A percentile compares a stretch with the other conserved stretches of the same genome.
phyloP scores from a whole-genome alignment of 2,888 invertebrate species.

The Phrixothrix hirtus region DNA sequence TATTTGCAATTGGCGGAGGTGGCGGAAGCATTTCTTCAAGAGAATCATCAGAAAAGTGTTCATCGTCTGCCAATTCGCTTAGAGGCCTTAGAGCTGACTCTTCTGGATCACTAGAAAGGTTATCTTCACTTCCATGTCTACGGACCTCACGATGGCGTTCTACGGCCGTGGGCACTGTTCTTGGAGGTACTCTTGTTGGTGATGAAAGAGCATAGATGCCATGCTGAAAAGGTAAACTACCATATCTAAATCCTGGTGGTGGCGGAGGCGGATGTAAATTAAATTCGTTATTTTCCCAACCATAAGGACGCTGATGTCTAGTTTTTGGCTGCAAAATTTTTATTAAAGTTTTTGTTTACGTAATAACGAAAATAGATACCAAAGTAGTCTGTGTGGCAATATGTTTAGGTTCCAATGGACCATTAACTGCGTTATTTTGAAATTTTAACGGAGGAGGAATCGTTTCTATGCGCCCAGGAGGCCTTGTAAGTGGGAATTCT shows the following conservation, averaged over 20 bases:
- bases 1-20: constrained; percentile 62
- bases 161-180: constrained; percentile 71
- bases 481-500: constrained; percentile 49
- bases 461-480: constrained; percentile 46
- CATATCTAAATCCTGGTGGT: constrained; percentile 66
- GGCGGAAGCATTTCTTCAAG: constrained; percentile 76
- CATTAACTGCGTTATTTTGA: constrained; percentile 42
- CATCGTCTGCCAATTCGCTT: constrained; percentile 59
- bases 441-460: constrained; percentile 56
- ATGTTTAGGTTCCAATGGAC: constrained; percentile 57
- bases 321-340: constrained; percentile 67
- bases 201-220: constrained; percentile 63
- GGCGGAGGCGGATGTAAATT: constrained; percentile 61
- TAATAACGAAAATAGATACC: constrained; percentile 54
- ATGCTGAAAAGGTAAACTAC: constrained; percentile 69
- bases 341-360: not conserved
- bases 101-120: constrained; percentile 51
- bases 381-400: constrained; percentile 79
- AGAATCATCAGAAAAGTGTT: constrained; percentile 82
- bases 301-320: constrained; percentile 73
- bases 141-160: constrained; percentile 81
- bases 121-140: constrained; percentile 57
- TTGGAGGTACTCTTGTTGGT: constrained; percentile 64
- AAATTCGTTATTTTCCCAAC: constrained; percentile 65
- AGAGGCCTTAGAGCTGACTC: constrained; percentile 47